Evolutionary conservation across 2,888 invertebrate species (phyloP).

Genomic region (Sarcophaga variegata): DNA sequence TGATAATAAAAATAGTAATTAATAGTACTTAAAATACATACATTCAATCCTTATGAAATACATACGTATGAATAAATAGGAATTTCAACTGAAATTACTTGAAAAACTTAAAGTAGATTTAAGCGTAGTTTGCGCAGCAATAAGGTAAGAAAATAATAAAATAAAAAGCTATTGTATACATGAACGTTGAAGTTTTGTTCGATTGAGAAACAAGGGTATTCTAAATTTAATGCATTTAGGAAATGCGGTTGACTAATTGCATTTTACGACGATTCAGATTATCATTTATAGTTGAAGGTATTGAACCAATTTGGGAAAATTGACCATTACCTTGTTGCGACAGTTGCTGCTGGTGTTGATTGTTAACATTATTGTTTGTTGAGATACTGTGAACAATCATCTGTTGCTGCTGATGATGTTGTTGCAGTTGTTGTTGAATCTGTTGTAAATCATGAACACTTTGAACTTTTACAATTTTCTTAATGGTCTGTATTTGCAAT

Average conservation of each 20-base stretch:
- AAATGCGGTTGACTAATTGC: slow-evolving; percentile 84
- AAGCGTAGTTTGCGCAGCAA: slow-evolving; percentile 65
- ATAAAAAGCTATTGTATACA: slow-evolving; percentile 38
- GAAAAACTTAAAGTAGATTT: slow-evolving; percentile 60
- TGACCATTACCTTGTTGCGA: slow-evolving; percentile 44
- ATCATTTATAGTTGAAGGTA: slow-evolving; percentile 23
- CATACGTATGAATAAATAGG: slow-evolving; percentile 62
- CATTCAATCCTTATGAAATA: slow-evolving; percentile 46
- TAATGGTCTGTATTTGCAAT: slow-evolving; percentile 72
- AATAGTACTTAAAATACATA: slow-evolving; percentile 38
- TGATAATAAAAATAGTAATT: neutral
- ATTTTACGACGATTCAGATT: slow-evolving; percentile 85
- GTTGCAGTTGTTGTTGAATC: slow-evolving; percentile 71
- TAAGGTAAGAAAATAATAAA: slow-evolving; percentile 48
- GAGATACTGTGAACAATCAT: slow-evolving; percentile 64
- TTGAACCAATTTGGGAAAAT: slow-evolving; percentile 46
- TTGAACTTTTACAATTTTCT: slow-evolving; percentile 72
- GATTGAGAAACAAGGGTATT: neutral
- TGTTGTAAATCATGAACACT: slow-evolving; percentile 65
- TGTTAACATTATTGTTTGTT: slow-evolving; percentile 36
- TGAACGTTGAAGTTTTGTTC: neutral
- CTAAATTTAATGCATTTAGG: slow-evolving; percentile 71
- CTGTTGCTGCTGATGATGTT: slow-evolving; percentile 73
- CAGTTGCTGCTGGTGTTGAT: slow-evolving; percentile 52
- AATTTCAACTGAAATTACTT: slow-evolving; percentile 34